Percentiles rank a stretch among this genome's conserved stretches.
These are phyloP conservation scores for Tokudaia muenninki DNA, from an alignment of 2,797 vertebrate species.

Conservation along the genomic window DNA sequence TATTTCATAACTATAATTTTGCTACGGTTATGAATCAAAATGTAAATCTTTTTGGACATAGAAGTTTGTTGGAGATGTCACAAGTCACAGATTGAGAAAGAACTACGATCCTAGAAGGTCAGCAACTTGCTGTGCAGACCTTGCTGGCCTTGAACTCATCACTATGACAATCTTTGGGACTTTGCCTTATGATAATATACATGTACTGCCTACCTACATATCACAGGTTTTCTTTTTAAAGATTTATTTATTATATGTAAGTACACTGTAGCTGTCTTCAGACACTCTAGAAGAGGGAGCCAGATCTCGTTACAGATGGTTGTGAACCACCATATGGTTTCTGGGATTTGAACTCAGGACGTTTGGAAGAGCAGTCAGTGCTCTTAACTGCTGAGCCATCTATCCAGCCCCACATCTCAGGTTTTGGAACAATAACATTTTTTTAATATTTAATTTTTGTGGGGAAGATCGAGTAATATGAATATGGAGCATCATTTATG, in stretches of 20 bases:
- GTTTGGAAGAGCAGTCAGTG: too few species aligned
- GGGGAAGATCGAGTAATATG: conserved; percentile 86
- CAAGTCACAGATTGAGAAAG: neutral
- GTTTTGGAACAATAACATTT: conserved; percentile 38
- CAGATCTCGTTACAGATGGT: too few species aligned
- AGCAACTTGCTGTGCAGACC: neutral
- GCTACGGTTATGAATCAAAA: neutral
- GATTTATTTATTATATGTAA: too few species aligned
- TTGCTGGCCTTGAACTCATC: neutral
- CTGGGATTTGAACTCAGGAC: too few species aligned
- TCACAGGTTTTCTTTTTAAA: too few species aligned
- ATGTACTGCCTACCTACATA: neutral
- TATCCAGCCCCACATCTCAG: too few species aligned
- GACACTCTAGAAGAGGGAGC: too few species aligned
- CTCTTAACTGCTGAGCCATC: too few species aligned
- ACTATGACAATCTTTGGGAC: neutral
- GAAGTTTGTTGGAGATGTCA: neutral
- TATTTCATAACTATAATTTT: neutral
- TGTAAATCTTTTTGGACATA: neutral
- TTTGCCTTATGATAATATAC: neutral
- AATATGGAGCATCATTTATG: conserved; percentile 85
- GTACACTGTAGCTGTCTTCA: too few species aligned
- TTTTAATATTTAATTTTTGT: conserved; percentile 86
- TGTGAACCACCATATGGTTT: too few species aligned
- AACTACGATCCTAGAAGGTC: neutral